phyloP scores from a whole-genome alignment of 2,113 vertebrate genomes.

The Gambusia affinis region DNA sequence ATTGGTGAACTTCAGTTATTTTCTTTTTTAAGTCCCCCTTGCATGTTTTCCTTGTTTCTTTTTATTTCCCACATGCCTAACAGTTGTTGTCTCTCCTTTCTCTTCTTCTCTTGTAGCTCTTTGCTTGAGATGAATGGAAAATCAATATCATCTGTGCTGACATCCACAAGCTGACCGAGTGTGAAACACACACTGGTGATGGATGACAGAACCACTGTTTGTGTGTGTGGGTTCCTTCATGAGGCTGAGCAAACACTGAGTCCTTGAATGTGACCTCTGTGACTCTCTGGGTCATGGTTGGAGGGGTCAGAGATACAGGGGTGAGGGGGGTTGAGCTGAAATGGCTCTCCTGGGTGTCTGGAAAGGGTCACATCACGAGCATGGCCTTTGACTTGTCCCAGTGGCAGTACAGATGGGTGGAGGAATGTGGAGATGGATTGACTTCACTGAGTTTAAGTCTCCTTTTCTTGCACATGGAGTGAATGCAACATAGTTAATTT shows the following conservation, averaged over 20 bases:
- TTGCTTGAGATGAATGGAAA: constrained; percentile 63
- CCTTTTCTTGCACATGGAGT: not conserved
- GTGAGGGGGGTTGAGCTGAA: constrained; percentile 15
- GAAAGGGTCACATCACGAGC: constrained; percentile 30
- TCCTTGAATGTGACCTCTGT: constrained; percentile 52
- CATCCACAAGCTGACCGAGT: constrained; percentile 52
- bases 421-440: constrained; percentile 17
- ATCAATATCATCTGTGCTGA: constrained; percentile 72
- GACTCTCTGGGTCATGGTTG: constrained; percentile 33
- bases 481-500: not conserved
- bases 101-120: constrained; percentile 25
- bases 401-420: constrained; percentile 1
- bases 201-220: constrained; percentile 41
- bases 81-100: constrained; percentile 8
- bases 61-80: not conserved
- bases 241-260: constrained; percentile 44
- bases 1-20: not conserved
- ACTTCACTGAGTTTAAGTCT: not conserved
- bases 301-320: constrained; percentile 25
- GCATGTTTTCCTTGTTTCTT: not conserved
- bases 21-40: not conserved
- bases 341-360: constrained; percentile 35
- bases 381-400: constrained; percentile 50
- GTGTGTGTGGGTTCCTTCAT: constrained; percentile 19
- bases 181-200: constrained; percentile 59